phyloP scores from a whole-genome alignment of 2,113 vertebrate genomes.

The Tympanuchus pallidicinctus region DNA sequence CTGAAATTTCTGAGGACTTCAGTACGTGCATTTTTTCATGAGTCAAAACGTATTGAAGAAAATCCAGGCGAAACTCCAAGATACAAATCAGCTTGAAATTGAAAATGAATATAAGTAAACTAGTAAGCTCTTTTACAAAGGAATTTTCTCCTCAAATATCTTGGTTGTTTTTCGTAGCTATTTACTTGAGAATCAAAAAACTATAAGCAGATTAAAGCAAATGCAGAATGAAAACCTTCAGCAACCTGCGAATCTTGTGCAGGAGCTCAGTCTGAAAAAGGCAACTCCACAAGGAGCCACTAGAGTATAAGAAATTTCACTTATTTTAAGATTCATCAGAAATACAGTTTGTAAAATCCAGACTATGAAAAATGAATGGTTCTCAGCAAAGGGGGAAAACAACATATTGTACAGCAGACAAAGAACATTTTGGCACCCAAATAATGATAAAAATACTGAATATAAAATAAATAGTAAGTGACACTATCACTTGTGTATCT shows the following conservation, averaged over 20 bases:
- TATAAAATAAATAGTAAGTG: neutral
- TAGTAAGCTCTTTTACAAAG: neutral
- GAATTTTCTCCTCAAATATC: neutral
- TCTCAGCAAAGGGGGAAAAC: neutral
- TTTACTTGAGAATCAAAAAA: neutral
- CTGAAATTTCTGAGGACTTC: neutral
- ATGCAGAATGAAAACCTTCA: neutral
- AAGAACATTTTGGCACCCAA: neutral
- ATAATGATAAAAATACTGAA: neutral
- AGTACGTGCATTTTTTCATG: neutral
- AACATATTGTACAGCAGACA: neutral
- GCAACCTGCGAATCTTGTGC: neutral
- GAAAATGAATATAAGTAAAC: neutral
- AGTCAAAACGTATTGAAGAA: neutral
- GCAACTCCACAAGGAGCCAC: slow-evolving; percentile 78
- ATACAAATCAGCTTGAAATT: neutral
- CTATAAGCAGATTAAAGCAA: neutral
- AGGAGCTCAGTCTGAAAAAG: slow-evolving; percentile 34
- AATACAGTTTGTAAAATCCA: slow-evolving; percentile 19
- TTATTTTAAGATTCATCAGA: slow-evolving; percentile 57
- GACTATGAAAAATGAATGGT: slow-evolving; percentile 16
- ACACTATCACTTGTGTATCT: neutral
- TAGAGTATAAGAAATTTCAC: slow-evolving; percentile 74
- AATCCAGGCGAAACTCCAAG: neutral
- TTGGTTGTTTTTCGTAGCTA: neutral